phyloP scores from a whole-genome alignment of 2,888 invertebrate genomes.

The Allophyes oxyacanthae region DNA sequence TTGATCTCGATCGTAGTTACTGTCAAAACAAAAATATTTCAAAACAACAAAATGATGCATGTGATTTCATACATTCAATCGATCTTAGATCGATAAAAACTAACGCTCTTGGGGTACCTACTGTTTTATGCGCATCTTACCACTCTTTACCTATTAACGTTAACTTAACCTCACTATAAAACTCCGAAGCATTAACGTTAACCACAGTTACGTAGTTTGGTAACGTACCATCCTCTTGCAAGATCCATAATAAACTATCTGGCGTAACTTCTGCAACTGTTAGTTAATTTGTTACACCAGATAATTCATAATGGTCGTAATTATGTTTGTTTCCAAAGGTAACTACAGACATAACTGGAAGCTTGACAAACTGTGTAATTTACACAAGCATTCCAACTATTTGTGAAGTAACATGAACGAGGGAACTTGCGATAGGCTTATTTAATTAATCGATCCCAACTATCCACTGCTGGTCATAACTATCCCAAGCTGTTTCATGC shows the following conservation, averaged over 20 bases:
- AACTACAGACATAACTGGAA: background rate
- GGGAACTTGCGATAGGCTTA: too few species aligned
- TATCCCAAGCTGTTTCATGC: too few species aligned
- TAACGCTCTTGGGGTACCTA: too few species aligned
- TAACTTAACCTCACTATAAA: background rate
- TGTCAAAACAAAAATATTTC: too few species aligned
- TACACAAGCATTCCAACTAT: too few species aligned
- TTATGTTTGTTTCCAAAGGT: conserved; percentile 8
- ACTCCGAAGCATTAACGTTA: conserved; percentile 1
- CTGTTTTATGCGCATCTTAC: background rate
- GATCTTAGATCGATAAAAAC: too few species aligned
- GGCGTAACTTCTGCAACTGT: conserved; percentile 26
- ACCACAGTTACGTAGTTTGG: conserved; percentile 4
- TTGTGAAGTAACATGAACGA: too few species aligned
- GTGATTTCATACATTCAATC: too few species aligned
- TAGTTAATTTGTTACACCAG: conserved; percentile 26
- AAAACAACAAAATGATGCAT: too few species aligned
- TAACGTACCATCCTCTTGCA: conserved; percentile 23
- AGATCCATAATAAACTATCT: conserved; percentile 33
- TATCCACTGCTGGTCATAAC: too few species aligned
- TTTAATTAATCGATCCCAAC: too few species aligned
- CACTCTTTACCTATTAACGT: background rate
- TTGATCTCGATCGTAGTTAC: too few species aligned
- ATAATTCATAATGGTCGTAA: conserved; percentile 16
- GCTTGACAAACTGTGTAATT: background rate